These are phyloP conservation scores for Elgaria multicarinata DNA, from an alignment of 2,113 vertebrate genomes.

Conservation along the genomic window DNA sequence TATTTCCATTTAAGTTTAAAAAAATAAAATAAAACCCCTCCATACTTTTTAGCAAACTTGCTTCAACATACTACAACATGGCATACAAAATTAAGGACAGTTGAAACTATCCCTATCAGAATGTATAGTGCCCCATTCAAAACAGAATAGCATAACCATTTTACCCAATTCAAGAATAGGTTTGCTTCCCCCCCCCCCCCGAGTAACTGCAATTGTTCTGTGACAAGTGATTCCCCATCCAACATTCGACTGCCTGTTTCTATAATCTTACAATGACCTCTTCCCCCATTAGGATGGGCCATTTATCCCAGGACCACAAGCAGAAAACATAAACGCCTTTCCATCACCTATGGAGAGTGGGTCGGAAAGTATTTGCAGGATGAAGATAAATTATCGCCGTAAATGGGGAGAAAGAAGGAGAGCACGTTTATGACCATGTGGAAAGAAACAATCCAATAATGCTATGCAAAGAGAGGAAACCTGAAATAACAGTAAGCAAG, in stretches of 20 bases:
- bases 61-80: neutral
- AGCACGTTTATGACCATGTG: neutral
- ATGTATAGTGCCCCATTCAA: neutral
- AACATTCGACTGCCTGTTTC: accelerated
- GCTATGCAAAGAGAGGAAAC: neutral
- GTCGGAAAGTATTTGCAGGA: accelerated
- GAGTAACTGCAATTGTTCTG: neutral
- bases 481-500: neutral
- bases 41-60: neutral
- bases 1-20: neutral
- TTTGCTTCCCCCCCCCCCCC: no score
- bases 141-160: neutral
- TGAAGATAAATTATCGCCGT: neutral
- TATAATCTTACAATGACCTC: neutral
- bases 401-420: neutral
- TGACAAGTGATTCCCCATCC: neutral
- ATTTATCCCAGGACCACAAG: neutral
- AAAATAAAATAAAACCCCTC: neutral
- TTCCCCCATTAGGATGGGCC: accelerated
- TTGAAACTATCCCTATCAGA: neutral
- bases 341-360: accelerated
- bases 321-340: neutral
- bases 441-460: neutral
- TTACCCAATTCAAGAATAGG: neutral
- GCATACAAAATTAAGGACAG: neutral